A percentile compares a stretch with the other conserved stretches of the same genome.
Conservation (phyloP, 2,888 invertebrate genomes). For the Listrodromus nycthemerus region DNA sequence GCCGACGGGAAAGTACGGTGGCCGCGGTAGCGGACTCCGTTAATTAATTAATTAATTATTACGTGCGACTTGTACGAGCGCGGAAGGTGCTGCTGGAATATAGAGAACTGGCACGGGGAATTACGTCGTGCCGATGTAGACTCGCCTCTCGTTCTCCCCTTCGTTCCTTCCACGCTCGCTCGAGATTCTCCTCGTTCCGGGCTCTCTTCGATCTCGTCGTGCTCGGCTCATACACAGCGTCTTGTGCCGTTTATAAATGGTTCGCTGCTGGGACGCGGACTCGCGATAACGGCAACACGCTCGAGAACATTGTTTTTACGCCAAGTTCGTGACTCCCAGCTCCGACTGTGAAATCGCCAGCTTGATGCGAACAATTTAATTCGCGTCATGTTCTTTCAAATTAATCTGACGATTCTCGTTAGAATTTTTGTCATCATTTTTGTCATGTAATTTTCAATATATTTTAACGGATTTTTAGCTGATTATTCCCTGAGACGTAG, state of each 20-base stretch:
- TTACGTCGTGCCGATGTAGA: slow-evolving; percentile 57
- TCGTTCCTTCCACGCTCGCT: slow-evolving; percentile 30
- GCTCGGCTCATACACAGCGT: background rate
- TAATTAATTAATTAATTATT: slow-evolving; percentile 64
- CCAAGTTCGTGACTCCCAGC: slow-evolving; percentile 48
- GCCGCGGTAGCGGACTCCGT: slow-evolving; percentile 46
- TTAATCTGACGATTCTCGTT: background rate
- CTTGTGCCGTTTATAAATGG: slow-evolving; percentile 38
- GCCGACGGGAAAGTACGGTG: slow-evolving; percentile 41
- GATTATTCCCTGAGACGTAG: too few species aligned
- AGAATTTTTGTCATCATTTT: too few species aligned
- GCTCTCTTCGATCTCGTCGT: slow-evolving; percentile 10
- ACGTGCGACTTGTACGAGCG: slow-evolving; percentile 35
- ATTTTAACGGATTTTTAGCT: too few species aligned
- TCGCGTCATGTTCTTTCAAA: slow-evolving; percentile 15
- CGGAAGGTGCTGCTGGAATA: slow-evolving; percentile 19
- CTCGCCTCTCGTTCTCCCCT: background rate
- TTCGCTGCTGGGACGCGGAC: slow-evolving; percentile 8
- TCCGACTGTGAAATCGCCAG: slow-evolving; percentile 38
- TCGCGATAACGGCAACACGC: slow-evolving; percentile 61
- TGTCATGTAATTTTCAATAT: too few species aligned
- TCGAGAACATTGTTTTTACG: slow-evolving; percentile 52
- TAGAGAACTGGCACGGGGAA: slow-evolving; percentile 55
- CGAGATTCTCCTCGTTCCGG: background rate
- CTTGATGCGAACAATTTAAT: slow-evolving; percentile 55